phyloP scores from a whole-genome alignment of 2,113 vertebrate genomes.

The Suncus etruscus region DNA sequence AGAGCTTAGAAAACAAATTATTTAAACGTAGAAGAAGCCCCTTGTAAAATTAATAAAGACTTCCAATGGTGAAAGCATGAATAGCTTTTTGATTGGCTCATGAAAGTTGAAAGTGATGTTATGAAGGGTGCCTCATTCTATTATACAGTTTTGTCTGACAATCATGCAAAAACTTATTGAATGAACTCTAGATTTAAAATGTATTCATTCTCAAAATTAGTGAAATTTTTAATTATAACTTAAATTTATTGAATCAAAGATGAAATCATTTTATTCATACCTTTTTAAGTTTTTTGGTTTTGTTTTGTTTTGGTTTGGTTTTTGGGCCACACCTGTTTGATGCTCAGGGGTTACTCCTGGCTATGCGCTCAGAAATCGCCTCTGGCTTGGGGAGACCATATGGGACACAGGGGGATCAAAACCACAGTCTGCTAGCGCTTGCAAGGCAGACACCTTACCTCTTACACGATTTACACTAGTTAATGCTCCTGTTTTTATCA shows the following conservation, averaged over 20 bases:
- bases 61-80: neutral
- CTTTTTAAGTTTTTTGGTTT: neutral
- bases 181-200: neutral
- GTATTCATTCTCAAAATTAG: slow-evolving; percentile 23
- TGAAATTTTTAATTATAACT: neutral
- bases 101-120: neutral
- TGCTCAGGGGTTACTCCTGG: too few species aligned
- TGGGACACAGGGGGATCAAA: too few species aligned
- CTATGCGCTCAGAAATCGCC: too few species aligned
- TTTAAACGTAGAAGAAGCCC: neutral
- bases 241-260: slow-evolving; percentile 47
- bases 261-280: slow-evolving; percentile 16
- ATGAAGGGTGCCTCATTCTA: neutral
- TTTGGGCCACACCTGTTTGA: too few species aligned
- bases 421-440: too few species aligned
- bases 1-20: neutral
- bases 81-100: neutral
- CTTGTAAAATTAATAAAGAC: neutral
- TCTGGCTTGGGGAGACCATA: too few species aligned
- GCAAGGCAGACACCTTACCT: too few species aligned
- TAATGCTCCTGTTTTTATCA: neutral
- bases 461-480: neutral
- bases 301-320: too few species aligned
- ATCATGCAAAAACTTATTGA: neutral
- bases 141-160: neutral